Base-by-base conservation (phyloP, 2,113 vertebrate genomes). In the Solea senegalensis region DNA sequence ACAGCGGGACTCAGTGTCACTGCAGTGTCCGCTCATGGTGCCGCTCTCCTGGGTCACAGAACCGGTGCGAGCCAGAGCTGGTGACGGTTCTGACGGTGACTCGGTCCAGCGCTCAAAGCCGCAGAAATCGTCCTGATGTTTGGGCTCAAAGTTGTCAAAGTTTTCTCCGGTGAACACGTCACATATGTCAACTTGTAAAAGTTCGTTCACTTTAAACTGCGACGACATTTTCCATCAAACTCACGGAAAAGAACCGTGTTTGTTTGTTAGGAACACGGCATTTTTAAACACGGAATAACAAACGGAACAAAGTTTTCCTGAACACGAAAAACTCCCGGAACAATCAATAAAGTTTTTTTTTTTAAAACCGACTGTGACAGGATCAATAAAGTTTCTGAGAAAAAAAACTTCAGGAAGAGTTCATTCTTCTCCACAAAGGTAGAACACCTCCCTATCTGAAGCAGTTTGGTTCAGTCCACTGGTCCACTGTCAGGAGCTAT, bases 121-220 rank as follows among this genome's bases (percentile, higher is more conserved):
- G 44, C 80, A 72, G 73, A 91, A 83, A 1, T 81, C 86, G 0
- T 91, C 88, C 49, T 61, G 66, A 2, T 48, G 26, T 7, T 76
- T 68, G 54, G 81, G 70, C 54, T 57, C 41, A 4, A 87, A 86
- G 85, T 81, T 83, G 1, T 80, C 63, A 7, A 84, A 91, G 7
- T 91, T 21, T 86, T 16, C 90, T 16, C 86, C 78, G 3, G 88
- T 89, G 4, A 67, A 82, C 45, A 69, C 56, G 73, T 88, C 89
- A 45, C 91, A 90, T 88, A 94, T 92, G 91, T 93, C 92, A 74
- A 92, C 86, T 86, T 93, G 90, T 62, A 87, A 86, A 83, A 94
- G 90, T 85, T 94, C 69, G 63, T 51, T 60, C 13, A 83, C 8
- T 34, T 82, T 48, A 26, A 78, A 69, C 39, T 50, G 62, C 34